These are phyloP conservation scores for Hylomyscus alleni DNA, from an alignment of 2,797 vertebrate species.

Conservation along the genomic window DNA sequence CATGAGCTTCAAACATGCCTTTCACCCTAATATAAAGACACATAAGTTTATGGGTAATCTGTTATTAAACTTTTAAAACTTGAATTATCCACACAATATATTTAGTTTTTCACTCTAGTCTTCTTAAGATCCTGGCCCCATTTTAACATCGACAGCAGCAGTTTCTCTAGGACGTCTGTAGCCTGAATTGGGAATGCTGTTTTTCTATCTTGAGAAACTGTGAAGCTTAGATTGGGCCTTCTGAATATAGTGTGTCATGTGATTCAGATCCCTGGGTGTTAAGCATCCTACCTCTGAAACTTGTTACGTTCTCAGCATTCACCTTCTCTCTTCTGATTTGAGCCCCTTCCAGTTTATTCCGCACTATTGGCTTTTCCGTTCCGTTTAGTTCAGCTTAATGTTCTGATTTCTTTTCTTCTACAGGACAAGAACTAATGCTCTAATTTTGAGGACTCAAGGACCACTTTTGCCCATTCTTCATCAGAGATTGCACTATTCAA, in stretches of 20 bases:
- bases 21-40: slow-evolving; percentile 17
- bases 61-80: not conserved
- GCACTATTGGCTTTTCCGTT: slow-evolving; percentile 76
- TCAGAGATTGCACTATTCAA: slow-evolving; percentile 86
- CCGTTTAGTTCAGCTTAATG: slow-evolving; percentile 79
- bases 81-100: slow-evolving; percentile 42
- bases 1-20: slow-evolving; percentile 6
- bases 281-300: slow-evolving; percentile 71
- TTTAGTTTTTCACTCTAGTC: slow-evolving; percentile 47
- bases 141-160: slow-evolving; percentile 36
- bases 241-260: slow-evolving; percentile 48
- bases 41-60: not conserved
- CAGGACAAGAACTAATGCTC: slow-evolving; percentile 81
- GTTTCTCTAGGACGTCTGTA: not conserved
- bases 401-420: slow-evolving; percentile 74
- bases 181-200: slow-evolving; percentile 41
- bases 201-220: slow-evolving; percentile 78
- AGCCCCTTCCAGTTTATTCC: slow-evolving; percentile 79
- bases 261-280: slow-evolving; percentile 64
- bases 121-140: slow-evolving; percentile 23
- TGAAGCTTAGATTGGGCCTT: slow-evolving; percentile 54
- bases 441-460: slow-evolving; percentile 82
- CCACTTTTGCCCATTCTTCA: slow-evolving; percentile 84
- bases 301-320: slow-evolving; percentile 79
- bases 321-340: slow-evolving; percentile 79